These are phyloP conservation scores for Myiozetetes cayanensis DNA, from an alignment of 2,113 vertebrate species.

Conservation along the genomic window DNA sequence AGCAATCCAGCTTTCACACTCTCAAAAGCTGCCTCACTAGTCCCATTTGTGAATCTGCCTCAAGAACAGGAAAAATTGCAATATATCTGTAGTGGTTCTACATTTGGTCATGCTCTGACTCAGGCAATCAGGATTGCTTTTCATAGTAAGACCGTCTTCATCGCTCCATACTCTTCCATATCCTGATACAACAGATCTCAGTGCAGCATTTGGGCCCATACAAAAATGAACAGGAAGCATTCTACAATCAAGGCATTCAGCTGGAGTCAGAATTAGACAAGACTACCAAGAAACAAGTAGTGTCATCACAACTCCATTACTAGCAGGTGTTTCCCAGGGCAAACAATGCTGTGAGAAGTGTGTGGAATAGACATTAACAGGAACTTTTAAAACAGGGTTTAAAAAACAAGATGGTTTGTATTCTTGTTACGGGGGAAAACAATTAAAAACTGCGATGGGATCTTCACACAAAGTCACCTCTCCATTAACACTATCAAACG, in stretches of 20 bases:
- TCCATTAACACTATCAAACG: not conserved
- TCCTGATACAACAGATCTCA: not conserved
- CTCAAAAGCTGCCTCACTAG: not conserved
- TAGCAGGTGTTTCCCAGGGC: conserved; percentile 14
- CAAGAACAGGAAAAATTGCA: not conserved
- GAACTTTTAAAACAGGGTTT: not conserved
- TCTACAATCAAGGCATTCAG: not conserved
- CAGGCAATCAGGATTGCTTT: not conserved
- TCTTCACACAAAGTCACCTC: not conserved
- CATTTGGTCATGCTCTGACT: not conserved
- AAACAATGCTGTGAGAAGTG: conserved; percentile 1
- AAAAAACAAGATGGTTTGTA: not conserved
- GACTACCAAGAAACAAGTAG: not conserved
- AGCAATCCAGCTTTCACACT: not conserved
- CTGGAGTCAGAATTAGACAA: not conserved
- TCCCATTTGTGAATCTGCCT: not conserved
- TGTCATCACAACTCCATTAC: conserved; percentile 11
- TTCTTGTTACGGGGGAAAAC: not conserved
- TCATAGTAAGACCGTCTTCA: not conserved
- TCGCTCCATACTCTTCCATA: not conserved
- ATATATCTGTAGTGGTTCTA: not conserved
- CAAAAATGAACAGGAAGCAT: not conserved
- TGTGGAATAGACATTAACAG: not conserved
- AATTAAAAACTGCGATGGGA: not conserved
- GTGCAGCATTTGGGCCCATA: not conserved